Conservation (phyloP, 2,797 vertebrate species). For the Poeciliopsis turneri region DNA sequence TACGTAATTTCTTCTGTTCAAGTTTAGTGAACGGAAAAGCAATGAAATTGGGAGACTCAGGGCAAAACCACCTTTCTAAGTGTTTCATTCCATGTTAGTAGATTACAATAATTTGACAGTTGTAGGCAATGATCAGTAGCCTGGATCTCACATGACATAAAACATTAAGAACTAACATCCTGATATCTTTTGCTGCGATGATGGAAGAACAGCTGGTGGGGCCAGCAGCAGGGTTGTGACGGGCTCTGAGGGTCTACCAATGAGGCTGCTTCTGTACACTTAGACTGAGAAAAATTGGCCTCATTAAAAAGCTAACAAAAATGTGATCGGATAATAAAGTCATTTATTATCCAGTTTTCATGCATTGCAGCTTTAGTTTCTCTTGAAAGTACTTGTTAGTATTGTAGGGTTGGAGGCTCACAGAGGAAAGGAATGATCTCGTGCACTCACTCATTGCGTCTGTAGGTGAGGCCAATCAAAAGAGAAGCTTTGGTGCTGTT, state of each 20-base stretch:
- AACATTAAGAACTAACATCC: background rate
- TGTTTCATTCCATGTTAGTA: background rate
- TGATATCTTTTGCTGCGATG: background rate
- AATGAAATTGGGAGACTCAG: background rate
- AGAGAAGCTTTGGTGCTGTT: slow-evolving; percentile 62
- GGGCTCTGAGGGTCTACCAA: background rate
- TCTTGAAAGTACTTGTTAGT: slow-evolving; percentile 41
- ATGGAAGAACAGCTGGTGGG: background rate
- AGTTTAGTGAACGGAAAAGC: background rate
- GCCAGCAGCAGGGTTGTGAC: background rate
- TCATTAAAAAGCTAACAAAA: slow-evolving; percentile 3
- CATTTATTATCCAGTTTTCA: background rate
- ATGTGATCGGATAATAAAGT: background rate
- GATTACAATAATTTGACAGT: background rate
- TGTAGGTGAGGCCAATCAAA: slow-evolving; percentile 59
- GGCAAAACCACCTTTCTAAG: background rate
- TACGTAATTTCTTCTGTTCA: background rate
- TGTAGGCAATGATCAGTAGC: background rate
- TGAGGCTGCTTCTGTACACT: background rate
- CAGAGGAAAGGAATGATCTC: slow-evolving; percentile 43
- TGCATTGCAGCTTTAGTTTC: slow-evolving; percentile 10
- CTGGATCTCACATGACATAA: background rate
- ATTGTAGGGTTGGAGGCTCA: slow-evolving; percentile 39
- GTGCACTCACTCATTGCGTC: slow-evolving; percentile 40
- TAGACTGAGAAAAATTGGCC: background rate